Base-by-base conservation (phyloP, 2,113 vertebrate genomes). In the Xenotilapia flavipinnis region DNA sequence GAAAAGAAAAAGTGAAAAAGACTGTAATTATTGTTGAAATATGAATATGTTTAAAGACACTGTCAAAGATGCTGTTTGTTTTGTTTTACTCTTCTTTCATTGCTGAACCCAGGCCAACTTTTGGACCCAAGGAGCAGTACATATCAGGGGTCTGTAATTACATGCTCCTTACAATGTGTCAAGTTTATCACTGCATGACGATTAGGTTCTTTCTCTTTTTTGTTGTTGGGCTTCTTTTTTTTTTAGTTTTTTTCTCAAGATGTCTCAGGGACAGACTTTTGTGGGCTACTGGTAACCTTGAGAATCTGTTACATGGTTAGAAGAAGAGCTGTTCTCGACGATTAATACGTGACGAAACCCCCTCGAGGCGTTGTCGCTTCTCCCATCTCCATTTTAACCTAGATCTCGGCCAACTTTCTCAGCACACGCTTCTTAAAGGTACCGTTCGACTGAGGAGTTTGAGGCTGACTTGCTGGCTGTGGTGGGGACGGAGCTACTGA, bases 1-100 rank as follows among this genome's bases (percentile, higher is more conserved):
- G 75, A 73, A 73, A 73, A 45, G 33, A 42, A 70, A 85, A 90
- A 80, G 85, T 90, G 87, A 87, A 86, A 91, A 93, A 90, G 87
- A 92, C 89, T 95, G 92, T 95, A 93, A 93, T 92, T 92, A 90
- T 91, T 95, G 84, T 92, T 94, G 90, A 94, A 93, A 90, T 90
- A 93, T 95, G 84, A 94, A 93, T 92, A 94, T 94, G 90, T 96
- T 94, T 93, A 73, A 96, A 94, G 90, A 96, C 96, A 96, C 96
- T 97, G 96, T 95, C 86, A 83, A 94, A 94, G 89, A 95, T 95
- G 92, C 90, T 96, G 93, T 95, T 93, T 89, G 10, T 81, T 87
- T 93, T 89, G 38, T 92, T 51, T 75, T 47, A 26, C 8, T 75
- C 23, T 47, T 87, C 81, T 86, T 90, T 83, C 84, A 79, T 91